Base-by-base conservation (phyloP, 2,113 vertebrate species). In the Microtus richardsoni region DNA sequence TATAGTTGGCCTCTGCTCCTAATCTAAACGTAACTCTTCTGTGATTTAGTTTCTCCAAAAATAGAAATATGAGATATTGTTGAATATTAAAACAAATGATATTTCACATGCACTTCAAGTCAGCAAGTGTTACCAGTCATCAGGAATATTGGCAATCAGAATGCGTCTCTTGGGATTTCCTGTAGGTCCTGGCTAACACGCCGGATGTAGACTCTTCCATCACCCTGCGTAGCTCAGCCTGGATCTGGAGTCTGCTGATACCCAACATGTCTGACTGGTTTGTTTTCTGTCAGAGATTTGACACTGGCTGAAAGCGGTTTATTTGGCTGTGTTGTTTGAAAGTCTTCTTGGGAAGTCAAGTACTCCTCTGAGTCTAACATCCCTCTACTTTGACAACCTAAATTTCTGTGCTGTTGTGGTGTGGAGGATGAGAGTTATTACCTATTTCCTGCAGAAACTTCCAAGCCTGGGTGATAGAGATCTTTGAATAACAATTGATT, bases 331-430 rank as follows among this genome's bases (percentile, higher is more conserved):
- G 13, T 58, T 71, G 64, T 92, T 95, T 92, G 39, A 62, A 41
- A 66, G n/a, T 54, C 85, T 70, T 90, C 49, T 39, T 88, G 92
- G 74, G 39, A 88, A 92, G 12, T 85, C 62, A 64, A 83, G 77
- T 30, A 82, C 13, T 70, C 71, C 19, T 64, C 85, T 92, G 47
- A 87, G 70, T 64, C 88, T 79, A 94, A 11, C 16, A 60, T 89
- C 14, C 68, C n/a, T 41, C 66, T 10, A 83, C 8, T 68, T 21
- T 62, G 36, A 41, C 39, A 75, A 19, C 47, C 54, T 93, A 74
- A 66, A 54, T 39, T 91, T 71, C 73, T 84, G 12, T 87, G 47
- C 39, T 89, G 3, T 88, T 79, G 12, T 87, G 41, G 30, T 89
- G 2, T 84, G n/a, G 75, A 93, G 91, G 83, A 89, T 91, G 26